Percentiles rank a stretch among this genome's conserved stretches.
Conservation (phyloP, 2,113 vertebrate genomes). For the Sorex araneus region DNA sequence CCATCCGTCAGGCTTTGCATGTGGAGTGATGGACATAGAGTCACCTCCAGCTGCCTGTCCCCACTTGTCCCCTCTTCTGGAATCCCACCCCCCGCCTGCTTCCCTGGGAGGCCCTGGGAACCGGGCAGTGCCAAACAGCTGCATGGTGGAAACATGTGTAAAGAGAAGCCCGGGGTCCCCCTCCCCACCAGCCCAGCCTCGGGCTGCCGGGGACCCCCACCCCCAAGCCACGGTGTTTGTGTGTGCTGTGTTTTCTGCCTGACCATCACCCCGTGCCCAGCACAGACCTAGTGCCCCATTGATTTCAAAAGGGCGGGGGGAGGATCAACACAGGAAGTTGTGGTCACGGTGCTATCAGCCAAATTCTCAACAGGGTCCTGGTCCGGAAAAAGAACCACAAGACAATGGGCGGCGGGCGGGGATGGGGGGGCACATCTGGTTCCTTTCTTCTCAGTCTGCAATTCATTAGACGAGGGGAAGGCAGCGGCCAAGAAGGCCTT, state of each 20-base stretch:
- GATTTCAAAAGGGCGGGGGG: constrained; percentile 38
- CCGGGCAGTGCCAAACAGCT: neutral
- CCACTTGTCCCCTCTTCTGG: neutral
- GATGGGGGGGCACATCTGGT: constrained; percentile 41
- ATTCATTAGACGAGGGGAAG: constrained; percentile 59
- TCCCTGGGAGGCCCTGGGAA: neutral
- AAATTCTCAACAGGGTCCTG: constrained; percentile 43
- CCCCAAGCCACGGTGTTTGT: too few species aligned
- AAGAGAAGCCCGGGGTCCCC: neutral
- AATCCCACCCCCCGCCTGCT: neutral
- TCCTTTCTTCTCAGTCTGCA: constrained; percentile 58
- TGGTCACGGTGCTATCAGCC: neutral
- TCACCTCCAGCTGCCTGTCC: neutral
- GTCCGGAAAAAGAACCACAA: constrained; percentile 49
- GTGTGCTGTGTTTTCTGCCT: neutral
- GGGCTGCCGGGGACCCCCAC: neutral
- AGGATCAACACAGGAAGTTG: constrained; percentile 73
- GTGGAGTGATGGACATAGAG: neutral
- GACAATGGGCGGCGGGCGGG: neutral
- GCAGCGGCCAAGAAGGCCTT: neutral
- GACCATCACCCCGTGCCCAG: neutral
- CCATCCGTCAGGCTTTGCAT: neutral
- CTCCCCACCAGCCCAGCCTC: neutral
- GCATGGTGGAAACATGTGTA: neutral
- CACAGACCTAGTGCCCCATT: neutral